These are phyloP conservation scores for Carposina sasakii DNA, from an alignment of 1,140 invertebrate genomes.

Conservation along the genomic window DNA sequence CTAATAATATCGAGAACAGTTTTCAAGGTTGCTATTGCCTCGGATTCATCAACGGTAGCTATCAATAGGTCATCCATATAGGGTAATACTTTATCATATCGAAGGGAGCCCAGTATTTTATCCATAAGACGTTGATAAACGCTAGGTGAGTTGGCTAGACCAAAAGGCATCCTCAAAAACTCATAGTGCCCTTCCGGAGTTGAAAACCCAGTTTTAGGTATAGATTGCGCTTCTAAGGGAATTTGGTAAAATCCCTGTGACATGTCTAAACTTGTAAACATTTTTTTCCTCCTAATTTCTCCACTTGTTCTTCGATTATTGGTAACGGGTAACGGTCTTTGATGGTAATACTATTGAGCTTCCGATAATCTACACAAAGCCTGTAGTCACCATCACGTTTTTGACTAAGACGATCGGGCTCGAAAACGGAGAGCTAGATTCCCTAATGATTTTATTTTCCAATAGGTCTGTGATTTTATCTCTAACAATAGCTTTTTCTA, in stretches of 20 bases:
- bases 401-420: not conserved
- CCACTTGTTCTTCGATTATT: constrained; percentile 48
- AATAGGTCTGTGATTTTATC: constrained; percentile 22
- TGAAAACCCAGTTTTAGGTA: constrained; percentile 27
- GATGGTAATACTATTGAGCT: not conserved
- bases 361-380: not conserved
- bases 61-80: constrained; percentile 53
- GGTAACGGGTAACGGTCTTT: constrained; percentile 32
- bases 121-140: constrained; percentile 34
- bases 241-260: constrained; percentile 31
- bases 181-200: not conserved
- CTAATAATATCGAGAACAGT: constrained; percentile 22
- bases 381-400: not conserved
- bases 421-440: constrained; percentile 7
- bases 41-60: constrained; percentile 34
- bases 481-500: constrained; percentile 20
- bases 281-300: constrained; percentile 34
- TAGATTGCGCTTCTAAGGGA: constrained; percentile 22
- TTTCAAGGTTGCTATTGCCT: constrained; percentile 36
- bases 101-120: not conserved
- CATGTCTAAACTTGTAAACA: constrained; percentile 32
- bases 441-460: constrained; percentile 21
- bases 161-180: not conserved
- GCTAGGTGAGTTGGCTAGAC: constrained; percentile 26
- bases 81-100: constrained; percentile 7